Percentiles rank a stretch among this genome's conserved stretches.
These are phyloP conservation scores for Cheilosia urbana DNA, from an alignment of 2,888 invertebrate species.

Conservation along the genomic window DNA sequence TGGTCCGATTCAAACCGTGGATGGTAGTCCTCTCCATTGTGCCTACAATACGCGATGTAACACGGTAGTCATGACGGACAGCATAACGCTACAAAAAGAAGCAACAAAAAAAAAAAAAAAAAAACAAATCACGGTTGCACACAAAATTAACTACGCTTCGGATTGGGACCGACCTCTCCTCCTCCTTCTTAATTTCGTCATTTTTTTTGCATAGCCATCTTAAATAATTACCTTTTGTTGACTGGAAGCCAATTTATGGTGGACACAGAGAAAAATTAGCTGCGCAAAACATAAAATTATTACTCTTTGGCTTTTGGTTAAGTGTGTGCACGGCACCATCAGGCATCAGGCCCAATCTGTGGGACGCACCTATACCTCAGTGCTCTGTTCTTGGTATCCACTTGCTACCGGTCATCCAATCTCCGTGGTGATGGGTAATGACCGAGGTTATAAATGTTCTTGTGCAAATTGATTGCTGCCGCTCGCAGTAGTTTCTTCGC, in stretches of 20 bases:
- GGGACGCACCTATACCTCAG: slow-evolving; percentile 14
- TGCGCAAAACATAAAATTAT: slow-evolving; percentile 64
- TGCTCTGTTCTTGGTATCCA: slow-evolving; percentile 16
- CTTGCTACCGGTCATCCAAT: slow-evolving; percentile 52
- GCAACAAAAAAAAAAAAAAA: background rate
- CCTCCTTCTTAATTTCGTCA: slow-evolving; percentile 9
- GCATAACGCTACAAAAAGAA: slow-evolving; percentile 14
- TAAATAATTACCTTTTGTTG: slow-evolving; percentile 67
- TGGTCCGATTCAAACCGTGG: slow-evolving; percentile 27
- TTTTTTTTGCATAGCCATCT: slow-evolving; percentile 63
- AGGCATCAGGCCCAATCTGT: slow-evolving; percentile 47
- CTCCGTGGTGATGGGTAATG: slow-evolving; percentile 48
- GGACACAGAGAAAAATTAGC: slow-evolving; percentile 62
- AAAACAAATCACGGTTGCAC: slow-evolving; percentile 26
- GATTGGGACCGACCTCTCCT: background rate
- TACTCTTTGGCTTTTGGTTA: slow-evolving; percentile 49
- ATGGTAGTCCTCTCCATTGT: slow-evolving; percentile 30
- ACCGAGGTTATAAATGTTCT: slow-evolving; percentile 56
- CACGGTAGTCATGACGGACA: slow-evolving; percentile 51
- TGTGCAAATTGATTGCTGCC: slow-evolving; percentile 49
- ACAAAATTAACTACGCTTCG: slow-evolving; percentile 37
- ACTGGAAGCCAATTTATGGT: slow-evolving; percentile 66
- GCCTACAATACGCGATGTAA: slow-evolving; percentile 44
- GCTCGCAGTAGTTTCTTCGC: slow-evolving; percentile 12
- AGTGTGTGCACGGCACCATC: slow-evolving; percentile 45